Evolutionary conservation across 2,797 vertebrate species (phyloP), one percentile per base, ranked within the genome.

Genomic region (Tokudaia muenninki): DNA sequence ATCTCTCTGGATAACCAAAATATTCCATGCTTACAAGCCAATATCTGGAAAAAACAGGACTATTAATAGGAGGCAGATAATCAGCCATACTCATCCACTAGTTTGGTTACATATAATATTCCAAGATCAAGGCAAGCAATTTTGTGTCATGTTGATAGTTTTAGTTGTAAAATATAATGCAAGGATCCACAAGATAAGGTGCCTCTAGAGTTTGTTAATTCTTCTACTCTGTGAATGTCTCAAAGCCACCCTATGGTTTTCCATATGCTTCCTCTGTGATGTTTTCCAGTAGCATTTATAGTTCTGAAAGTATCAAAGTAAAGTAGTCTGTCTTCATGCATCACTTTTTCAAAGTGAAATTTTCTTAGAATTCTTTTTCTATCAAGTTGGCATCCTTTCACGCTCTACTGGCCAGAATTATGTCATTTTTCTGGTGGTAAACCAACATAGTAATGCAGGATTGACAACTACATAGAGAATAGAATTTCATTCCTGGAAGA

Each of bases 311-410:
- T 65, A 52, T 80, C 47, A 70, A 81, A 67, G 92, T 50, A 90
- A 74, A 92, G 63, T 83, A 61, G 1, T 79, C 44, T 65, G 7
- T 67, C 91, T 26, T 77, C 63, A 34, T 75, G n/a, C 65, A 22
- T 92, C 29, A 91, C 55, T 52, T 95, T 95, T 94, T 70, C 74
- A 94, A 86, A 83, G 29, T 83, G 57, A 92, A 91, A 57, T 91
- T n/a, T 92, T 92, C 80, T 52, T 0, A 75, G 81, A 88, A 96
- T 14, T 88, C 61, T 91, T 21, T 94, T 11, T 31, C 47, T 14
- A 81, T 13, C 22, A 19, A n/a, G 50, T 47, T 94, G 80, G 91
- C 65, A 89, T 79, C 16, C n/a, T 92, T 83, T 94, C 44, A 24
- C 72, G 4, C 83, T 75, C 94, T 34, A 8, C 72, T 92, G 94